These are phyloP conservation scores for Drosophila pandora DNA, from an alignment of 1,140 invertebrate genomes.

Conservation along the genomic window DNA sequence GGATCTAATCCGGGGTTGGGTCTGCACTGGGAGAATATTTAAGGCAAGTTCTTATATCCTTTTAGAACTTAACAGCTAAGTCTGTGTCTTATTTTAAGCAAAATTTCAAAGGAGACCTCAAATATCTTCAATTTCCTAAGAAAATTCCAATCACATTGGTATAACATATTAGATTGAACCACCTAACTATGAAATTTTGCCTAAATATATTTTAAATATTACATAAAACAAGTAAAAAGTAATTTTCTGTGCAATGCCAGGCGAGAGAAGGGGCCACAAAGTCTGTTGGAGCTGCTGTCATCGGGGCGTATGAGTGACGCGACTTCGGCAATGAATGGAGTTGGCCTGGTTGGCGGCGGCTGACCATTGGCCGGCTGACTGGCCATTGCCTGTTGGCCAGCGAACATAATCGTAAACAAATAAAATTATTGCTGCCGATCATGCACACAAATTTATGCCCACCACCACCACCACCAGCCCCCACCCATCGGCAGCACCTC, in stretches of 20 bases:
- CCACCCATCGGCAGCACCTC: background rate
- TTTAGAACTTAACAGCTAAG: too few relatives aligned
- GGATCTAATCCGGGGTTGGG: slow-evolving; percentile 22
- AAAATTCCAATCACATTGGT: too few relatives aligned
- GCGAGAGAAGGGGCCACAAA: slow-evolving; percentile 55
- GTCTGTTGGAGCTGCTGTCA: slow-evolving; percentile 63
- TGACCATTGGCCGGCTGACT: slow-evolving; percentile 26
- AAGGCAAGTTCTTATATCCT: background rate
- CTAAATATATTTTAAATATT: background rate
- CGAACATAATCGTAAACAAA: slow-evolving; percentile 82
- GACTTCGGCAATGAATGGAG: slow-evolving; percentile 40
- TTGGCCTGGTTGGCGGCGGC: slow-evolving; percentile 16
- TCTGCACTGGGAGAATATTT: slow-evolving; percentile 11
- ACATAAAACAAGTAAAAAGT: background rate
- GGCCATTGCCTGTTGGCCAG: slow-evolving; percentile 75
- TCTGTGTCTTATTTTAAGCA: too few relatives aligned
- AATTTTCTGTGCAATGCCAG: slow-evolving; percentile 12
- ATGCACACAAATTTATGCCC: slow-evolving; percentile 79
- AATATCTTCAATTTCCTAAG: too few relatives aligned
- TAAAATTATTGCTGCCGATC: slow-evolving; percentile 82
- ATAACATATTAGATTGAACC: too few relatives aligned
- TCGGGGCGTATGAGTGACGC: slow-evolving; percentile 81
- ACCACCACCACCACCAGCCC: slow-evolving; percentile 36
- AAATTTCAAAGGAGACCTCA: too few relatives aligned
- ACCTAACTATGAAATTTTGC: too few relatives aligned